Evolutionary conservation across 2,888 invertebrate species (phyloP), one percentile per base, ranked within the genome.

Genomic region (Dexiosoma caninum): DNA sequence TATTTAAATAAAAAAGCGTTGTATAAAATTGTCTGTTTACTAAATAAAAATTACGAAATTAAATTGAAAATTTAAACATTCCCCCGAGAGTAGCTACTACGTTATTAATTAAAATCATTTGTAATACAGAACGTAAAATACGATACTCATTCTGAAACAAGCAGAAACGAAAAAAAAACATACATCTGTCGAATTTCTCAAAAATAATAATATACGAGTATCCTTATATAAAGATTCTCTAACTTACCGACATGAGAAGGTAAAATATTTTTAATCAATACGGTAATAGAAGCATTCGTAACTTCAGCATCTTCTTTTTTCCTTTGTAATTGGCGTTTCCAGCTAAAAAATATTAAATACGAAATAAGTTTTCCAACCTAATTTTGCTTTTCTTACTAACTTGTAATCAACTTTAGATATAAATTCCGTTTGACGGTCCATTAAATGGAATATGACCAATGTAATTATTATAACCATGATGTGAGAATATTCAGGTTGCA

Each of bases 351-450:
- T n/a, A n/a, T n/a, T n/a, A n/a, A n/a, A n/a, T n/a, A n/a, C n/a
- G n/a, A n/a, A n/a, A n/a, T n/a, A n/a, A n/a, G 1, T 35, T 66
- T 12, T 14, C 27, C 7, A 35, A 3, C 8, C 27, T 55, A 6
- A 1, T 21, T 32, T 16, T 14, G 12, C 27, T 5, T 8, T 5
- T n/a, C 6, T 35, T 40, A 87, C 88, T 92, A 91, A 93, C 84
- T 94, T 91, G 86, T 95, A 96, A 88, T 98, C 97, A 83, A 98
- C 92, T 85, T 98, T 93, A 84, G 95, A 95, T 86, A 97, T 94
- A 85, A 95, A 96, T 88, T 98, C 97, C 27, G 96, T 94, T 89
- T 97, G 97, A 85, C 97, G 93, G 89, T 97, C 97, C 84, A 97
- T 94, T 84, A 96, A 92, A 88, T 96, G 96, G 19, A 97, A 91